phyloP scores from a whole-genome alignment of 2,113 vertebrate genomes.

The Chloebia gouldiae region DNA sequence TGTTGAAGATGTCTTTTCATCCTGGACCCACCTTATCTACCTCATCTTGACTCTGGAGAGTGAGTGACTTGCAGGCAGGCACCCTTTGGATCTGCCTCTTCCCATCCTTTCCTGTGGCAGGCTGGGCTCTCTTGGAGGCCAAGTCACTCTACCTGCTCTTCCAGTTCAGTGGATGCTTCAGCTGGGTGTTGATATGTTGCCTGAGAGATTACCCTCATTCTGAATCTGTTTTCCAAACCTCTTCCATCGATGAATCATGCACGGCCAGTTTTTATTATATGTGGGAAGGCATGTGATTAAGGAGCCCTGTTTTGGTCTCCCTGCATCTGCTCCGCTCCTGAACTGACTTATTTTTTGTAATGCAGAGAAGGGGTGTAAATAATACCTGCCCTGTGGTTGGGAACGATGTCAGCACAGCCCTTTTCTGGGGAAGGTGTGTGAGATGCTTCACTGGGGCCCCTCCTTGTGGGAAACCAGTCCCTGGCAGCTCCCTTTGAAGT shows the following conservation, averaged over 20 bases:
- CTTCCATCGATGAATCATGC: constrained; percentile 29
- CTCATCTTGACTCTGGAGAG: neutral
- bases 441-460: neutral
- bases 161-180: constrained; percentile 52
- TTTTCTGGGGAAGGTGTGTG: neutral
- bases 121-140: neutral
- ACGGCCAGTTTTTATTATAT: neutral
- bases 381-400: neutral
- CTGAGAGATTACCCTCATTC: constrained; percentile 39
- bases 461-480: constrained; percentile 12
- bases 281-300: neutral
- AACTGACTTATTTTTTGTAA: neutral
- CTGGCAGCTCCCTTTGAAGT: constrained; percentile 43
- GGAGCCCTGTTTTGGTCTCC: neutral
- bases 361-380: neutral
- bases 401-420: neutral
- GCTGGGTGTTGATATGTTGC: constrained; percentile 59
- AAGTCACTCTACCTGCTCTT: constrained; percentile 49
- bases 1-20: neutral
- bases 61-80: fast-evolving
- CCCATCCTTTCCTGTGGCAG: neutral
- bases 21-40: neutral
- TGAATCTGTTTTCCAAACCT: constrained; percentile 53
- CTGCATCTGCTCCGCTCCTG: neutral
- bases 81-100: neutral